Percentiles rank a stretch among this genome's conserved stretches.
Conservation (phyloP, 2,113 vertebrate species). For the Colinus virginianus region DNA sequence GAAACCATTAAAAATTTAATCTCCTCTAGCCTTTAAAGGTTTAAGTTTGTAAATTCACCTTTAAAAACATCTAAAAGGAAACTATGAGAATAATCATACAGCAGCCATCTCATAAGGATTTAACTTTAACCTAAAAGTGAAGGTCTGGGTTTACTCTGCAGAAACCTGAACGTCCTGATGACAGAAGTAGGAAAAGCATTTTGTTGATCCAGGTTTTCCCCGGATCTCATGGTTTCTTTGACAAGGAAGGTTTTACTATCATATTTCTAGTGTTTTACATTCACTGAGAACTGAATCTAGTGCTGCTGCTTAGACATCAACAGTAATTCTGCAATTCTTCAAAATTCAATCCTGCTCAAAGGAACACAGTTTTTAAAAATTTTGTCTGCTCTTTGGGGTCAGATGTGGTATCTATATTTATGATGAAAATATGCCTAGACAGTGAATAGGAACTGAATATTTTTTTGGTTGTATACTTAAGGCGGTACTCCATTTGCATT, state of each 20-base stretch:
- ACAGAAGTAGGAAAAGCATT: neutral
- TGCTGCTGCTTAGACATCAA: neutral
- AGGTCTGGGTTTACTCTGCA: neutral
- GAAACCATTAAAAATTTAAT: neutral
- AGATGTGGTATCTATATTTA: fast-evolving
- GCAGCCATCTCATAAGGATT: neutral
- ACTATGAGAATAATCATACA: neutral
- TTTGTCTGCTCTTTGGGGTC: neutral
- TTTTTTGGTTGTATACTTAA: neutral
- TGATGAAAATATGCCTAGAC: neutral
- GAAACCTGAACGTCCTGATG: neutral
- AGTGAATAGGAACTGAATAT: neutral
- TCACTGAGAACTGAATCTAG: neutral
- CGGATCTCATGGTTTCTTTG: neutral
- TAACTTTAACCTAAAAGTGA: neutral
- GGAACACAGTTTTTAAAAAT: neutral
- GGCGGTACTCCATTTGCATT: fast-evolving
- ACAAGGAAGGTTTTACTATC: neutral
- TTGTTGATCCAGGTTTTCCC: neutral
- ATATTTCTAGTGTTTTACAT: neutral
- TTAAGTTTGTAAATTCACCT: neutral
- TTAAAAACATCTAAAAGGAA: neutral
- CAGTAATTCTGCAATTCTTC: neutral
- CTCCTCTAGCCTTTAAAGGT: neutral
- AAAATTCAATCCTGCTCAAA: neutral